Evolutionary conservation across 2,113 vertebrate species (phyloP), one percentile per base, ranked within the genome.

Genomic region (Trinectes maculatus): DNA sequence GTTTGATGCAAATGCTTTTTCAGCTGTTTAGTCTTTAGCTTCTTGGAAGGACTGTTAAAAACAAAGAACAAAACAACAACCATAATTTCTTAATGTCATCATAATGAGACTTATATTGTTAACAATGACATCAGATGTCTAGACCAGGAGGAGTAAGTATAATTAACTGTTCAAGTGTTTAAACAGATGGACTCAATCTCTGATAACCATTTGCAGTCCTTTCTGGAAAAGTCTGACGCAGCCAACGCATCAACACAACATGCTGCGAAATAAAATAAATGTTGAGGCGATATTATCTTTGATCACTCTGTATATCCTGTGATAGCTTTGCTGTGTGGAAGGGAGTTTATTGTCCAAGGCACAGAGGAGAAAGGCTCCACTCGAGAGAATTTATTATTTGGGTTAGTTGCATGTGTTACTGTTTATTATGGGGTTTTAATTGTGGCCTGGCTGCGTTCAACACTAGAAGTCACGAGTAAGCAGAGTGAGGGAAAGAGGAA

Each of bases 341-440:
- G 28, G 8, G 3, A 57, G 60, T 84, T 83, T 74, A 74, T 87
- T 88, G 60, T 80, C 71, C 12, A 15, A 26, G 26, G 37, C 52
- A 43, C 12, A 3, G 43, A 53, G 53, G 59, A 66, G 46, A 77
- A 58, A 57, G 36, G 55, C 66, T 24, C 48, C 39, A 31, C 61
- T 79, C 34, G 46, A 84, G 42, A 69, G 73, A n/a, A n/a, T 79
- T 89, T 82, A 80, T 87, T 87, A 79, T 90, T 79, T 78, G 65
- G 65, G 73, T 76, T 74, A 58, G 71, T 54, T 74, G 53, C 63
- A 72, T 79, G 80, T 82, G 65, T 59, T 56, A 18, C 51, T 68
- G 75, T 89, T 90, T 89, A 85, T 85, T 77, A 76, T 83, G 78
- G 8, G 59, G 83, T 69, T 85, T 85, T 68, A 74, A 63, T 86